Evolutionary conservation across 1,140 invertebrate species (phyloP), one percentile per base, ranked within the genome.

Genomic region (Trigoniulus corallinus): DNA sequence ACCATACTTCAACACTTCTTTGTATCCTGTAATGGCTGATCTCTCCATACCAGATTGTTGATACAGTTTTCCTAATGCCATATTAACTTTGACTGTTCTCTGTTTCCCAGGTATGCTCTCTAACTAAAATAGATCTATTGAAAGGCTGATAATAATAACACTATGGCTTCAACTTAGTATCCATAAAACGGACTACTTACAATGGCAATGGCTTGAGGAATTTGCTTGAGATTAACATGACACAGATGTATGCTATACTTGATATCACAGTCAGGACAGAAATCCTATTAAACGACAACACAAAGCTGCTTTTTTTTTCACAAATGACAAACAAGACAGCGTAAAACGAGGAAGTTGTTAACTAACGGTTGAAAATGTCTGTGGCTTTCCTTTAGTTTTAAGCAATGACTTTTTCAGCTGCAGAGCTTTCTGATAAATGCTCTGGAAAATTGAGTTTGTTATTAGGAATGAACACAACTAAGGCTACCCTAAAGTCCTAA

Each of bases 241-340:
- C 83, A 86, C 21, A 75, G 59, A 62, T 84, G 74, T 39, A 84
- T 74, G 62, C 81, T 77, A 60, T 78, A 85, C 62, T 83, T 83
- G n/a, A 86, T 75, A 57, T 84, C 81, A 2, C 66, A 64, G 51
- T 70, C 69, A 20, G 67, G 65, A 50, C 58, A 63, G 41, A 64
- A 43, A 48, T 63, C 61, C 62, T 64, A 51, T 15, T 54, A 23
- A 27, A 2, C 24, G 13, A n/a, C n/a, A 39, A 54, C 1, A 22
- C 15, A 43, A 49, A 42, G 26, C 18, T 46, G 3, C 12, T n/a
- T n/a, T n/a, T n/a, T n/a, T n/a, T n/a, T n/a, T n/a, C n/a, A n/a
- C n/a, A n/a, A n/a, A n/a, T n/a, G n/a, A n/a, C n/a, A n/a, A n/a
- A n/a, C n/a, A n/a, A n/a, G n/a, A n/a, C n/a, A n/a, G n/a, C 20